These are phyloP conservation scores for Gallinago solitaria DNA, from an alignment of 2,797 vertebrate genomes.

Conservation along the genomic window DNA sequence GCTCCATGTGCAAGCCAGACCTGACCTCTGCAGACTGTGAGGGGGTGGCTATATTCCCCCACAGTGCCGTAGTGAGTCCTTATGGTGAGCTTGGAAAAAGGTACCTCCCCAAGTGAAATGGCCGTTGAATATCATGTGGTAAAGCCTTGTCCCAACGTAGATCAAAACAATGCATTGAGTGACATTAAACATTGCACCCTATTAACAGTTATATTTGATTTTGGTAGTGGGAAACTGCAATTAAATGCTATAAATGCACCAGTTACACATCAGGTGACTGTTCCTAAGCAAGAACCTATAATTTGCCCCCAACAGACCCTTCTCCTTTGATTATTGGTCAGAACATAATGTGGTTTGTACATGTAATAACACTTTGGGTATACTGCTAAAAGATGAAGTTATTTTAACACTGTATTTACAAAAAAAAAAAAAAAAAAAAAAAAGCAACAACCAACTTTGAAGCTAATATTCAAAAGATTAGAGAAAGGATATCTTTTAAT, in stretches of 20 bases:
- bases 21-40: background rate
- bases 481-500: conserved; percentile 83
- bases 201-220: background rate
- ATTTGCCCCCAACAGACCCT: background rate
- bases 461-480: conserved; percentile 84
- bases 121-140: background rate
- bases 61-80: background rate
- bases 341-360: conserved; percentile 36
- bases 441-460: conserved; percentile 68
- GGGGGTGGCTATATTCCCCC: background rate
- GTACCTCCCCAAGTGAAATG: background rate
- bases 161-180: background rate
- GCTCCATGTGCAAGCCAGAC: background rate
- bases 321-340: conserved; percentile 7
- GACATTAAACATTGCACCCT: background rate
- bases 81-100: background rate
- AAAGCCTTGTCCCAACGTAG: background rate
- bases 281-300: background rate
- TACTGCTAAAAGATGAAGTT: conserved; percentile 72
- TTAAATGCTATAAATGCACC: background rate
- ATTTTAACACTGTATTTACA: conserved; percentile 62
- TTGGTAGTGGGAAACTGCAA: background rate
- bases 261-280: background rate
- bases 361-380: conserved; percentile 59
- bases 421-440: conserved; percentile 47